These are phyloP conservation scores for Sander lucioperca DNA, from an alignment of 2,113 vertebrate genomes.

Conservation along the genomic window DNA sequence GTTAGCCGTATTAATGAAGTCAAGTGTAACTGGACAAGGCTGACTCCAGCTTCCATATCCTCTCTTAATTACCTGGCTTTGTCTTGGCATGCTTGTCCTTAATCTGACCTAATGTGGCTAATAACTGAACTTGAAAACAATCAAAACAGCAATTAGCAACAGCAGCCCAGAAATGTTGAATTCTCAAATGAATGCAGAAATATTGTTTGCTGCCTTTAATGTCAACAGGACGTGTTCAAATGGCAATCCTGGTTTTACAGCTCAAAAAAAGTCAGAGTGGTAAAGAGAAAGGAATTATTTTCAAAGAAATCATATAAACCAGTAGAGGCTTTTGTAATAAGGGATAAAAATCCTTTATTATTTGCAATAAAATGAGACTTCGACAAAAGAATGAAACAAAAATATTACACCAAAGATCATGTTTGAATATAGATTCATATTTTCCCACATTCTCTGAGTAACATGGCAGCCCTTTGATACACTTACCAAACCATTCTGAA, in stretches of 20 bases:
- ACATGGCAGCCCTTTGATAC: slow-evolving; percentile 50
- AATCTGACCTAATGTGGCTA: slow-evolving; percentile 84
- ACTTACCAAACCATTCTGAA: slow-evolving; percentile 46
- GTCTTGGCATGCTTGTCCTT: slow-evolving; percentile 78
- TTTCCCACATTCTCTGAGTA: slow-evolving; percentile 45
- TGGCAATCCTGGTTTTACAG: background rate
- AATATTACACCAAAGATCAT: slow-evolving; percentile 50
- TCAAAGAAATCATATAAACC: slow-evolving; percentile 1
- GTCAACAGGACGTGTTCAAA: background rate
- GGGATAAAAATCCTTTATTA: slow-evolving; percentile 27
- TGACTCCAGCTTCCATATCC: slow-evolving; percentile 57
- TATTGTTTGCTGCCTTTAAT: slow-evolving; percentile 42
- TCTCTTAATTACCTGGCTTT: slow-evolving; percentile 80
- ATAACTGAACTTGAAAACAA: slow-evolving; percentile 76
- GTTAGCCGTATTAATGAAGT: slow-evolving; percentile 80
- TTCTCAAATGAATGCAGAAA: slow-evolving; percentile 50
- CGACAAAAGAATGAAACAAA: slow-evolving; percentile 20
- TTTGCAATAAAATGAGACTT: slow-evolving; percentile 47
- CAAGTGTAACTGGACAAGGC: slow-evolving; percentile 60
- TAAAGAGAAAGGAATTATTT: background rate
- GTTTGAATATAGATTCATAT: slow-evolving; percentile 57
- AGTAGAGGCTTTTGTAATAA: slow-evolving; percentile 10
- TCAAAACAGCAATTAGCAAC: slow-evolving; percentile 80
- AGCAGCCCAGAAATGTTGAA: slow-evolving; percentile 63
- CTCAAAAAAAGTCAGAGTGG: background rate